phyloP scores from a whole-genome alignment of 2,797 vertebrate genomes.

The Podarcis siculus region DNA sequence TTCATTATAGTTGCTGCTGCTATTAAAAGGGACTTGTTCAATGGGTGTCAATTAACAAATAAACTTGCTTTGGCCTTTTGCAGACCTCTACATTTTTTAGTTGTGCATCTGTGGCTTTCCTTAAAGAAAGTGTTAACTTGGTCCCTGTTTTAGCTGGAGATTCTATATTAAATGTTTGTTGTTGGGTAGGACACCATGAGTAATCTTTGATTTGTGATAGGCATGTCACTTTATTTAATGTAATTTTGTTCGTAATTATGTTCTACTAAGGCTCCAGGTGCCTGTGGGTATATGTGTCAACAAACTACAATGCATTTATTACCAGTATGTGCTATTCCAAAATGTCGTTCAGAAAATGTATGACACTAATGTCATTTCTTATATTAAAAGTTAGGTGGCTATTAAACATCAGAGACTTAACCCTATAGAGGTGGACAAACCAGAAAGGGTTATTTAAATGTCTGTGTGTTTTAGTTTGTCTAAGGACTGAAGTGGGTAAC shows the following conservation, averaged over 20 bases:
- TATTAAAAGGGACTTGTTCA: background rate
- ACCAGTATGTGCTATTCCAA: slow-evolving; percentile 12
- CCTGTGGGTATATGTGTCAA: slow-evolving; percentile 24
- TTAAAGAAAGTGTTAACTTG: slow-evolving; percentile 10
- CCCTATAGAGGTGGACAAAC: background rate
- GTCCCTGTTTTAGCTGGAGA: background rate
- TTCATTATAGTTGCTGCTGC: background rate
- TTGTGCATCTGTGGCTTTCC: background rate
- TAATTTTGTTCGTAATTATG: slow-evolving; percentile 38
- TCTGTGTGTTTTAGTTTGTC: background rate
- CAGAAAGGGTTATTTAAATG: background rate
- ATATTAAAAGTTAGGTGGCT: slow-evolving; percentile 16
- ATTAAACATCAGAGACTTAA: background rate
- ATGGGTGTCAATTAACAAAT: background rate
- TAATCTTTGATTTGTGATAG: slow-evolving; percentile 29
- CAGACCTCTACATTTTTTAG: background rate
- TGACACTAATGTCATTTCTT: slow-evolving; percentile 12
- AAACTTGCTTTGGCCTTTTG: background rate
- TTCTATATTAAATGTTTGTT: slow-evolving; percentile 33
- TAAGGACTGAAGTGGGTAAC: background rate
- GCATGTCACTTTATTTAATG: slow-evolving; percentile 30
- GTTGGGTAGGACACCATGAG: slow-evolving; percentile 1
- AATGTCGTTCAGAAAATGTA: slow-evolving; percentile 30
- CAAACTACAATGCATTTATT: slow-evolving; percentile 29
- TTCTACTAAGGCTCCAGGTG: slow-evolving; percentile 22